Evolutionary conservation across 2,888 invertebrate species (phyloP), one percentile per base, ranked within the genome.

Genomic region (Acronicta aceris): DNA sequence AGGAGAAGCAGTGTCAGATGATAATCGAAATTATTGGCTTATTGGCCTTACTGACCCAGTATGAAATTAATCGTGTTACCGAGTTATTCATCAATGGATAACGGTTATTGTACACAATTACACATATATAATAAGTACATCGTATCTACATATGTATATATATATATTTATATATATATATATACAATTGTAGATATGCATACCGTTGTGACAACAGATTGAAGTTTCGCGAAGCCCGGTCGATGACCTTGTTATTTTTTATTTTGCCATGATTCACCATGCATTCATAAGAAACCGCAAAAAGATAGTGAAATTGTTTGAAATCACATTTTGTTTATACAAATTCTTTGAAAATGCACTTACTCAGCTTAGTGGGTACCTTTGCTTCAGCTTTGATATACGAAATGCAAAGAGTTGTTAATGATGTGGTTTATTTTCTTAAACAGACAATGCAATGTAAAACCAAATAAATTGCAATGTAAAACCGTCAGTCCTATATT

Each of bases 211-310:
- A 70, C 60, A 66, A 62, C 45, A 59, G 25, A 40, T 60, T 57
- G 54, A 59, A 59, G 61, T 52, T 65, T 70, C 59, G 57, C 48
- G 52, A 65, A 69, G 71, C 71, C 51, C 74, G 81, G 79, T 78
- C 80, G 57, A 56, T 54, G 81, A 82, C 84, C 84, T 78, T 71
- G 71, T 74, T 78, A 58, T 70, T 78, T 81, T 78, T 71, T 54
- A 62, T 71, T 36, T 73, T 65, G 53, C 55, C 60, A 69, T 85
- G 84, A 85, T 72, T 85, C 86, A 85, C 82, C 74, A 63, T 65
- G 66, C 72, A 75, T 76, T 74, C 68, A 58, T 76, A 43, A 77
- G 78, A 72, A 74, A 60, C 65, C 53, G 64, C 61, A 71, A 57
- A 65, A 52, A 58, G 40, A 52, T 62, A 43, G 52, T 27, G 16